These are phyloP conservation scores for Andrena marginata DNA, from an alignment of 2,888 invertebrate genomes.

Conservation along the genomic window DNA sequence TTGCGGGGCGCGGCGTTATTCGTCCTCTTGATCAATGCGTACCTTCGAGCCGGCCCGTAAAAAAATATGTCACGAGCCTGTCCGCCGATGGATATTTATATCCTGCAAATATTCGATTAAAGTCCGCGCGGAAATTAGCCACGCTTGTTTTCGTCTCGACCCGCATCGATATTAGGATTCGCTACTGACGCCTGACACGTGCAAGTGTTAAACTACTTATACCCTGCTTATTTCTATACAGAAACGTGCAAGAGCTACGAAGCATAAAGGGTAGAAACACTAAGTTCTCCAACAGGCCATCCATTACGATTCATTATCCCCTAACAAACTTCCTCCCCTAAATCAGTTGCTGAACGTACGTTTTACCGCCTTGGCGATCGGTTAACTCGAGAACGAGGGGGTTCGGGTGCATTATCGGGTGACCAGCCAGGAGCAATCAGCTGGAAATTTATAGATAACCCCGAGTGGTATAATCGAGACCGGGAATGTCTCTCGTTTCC, in stretches of 20 bases:
- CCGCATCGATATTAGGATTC: not conserved
- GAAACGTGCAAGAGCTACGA: not conserved
- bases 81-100: slow-evolving; percentile 17
- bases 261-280: not conserved
- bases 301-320: slow-evolving; percentile 10
- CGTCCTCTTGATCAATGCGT: slow-evolving; percentile 56
- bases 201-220: not conserved
- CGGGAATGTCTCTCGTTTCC: not conserved
- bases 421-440: slow-evolving; percentile 20
- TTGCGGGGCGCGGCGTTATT: slow-evolving; percentile 57
- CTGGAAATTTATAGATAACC: slow-evolving; percentile 48
- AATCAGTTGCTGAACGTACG: slow-evolving; percentile 14
- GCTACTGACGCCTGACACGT: not conserved
- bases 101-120: slow-evolving; percentile 8
- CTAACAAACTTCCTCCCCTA: slow-evolving; percentile 2
- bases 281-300: not conserved
- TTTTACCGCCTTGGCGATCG: slow-evolving; percentile 4
- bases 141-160: not conserved
- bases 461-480: slow-evolving; percentile 22
- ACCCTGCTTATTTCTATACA: not conserved
- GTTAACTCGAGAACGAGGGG: slow-evolving; percentile 16
- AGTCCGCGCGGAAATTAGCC: not conserved
- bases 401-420: slow-evolving; percentile 17
- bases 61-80: not conserved
- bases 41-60: slow-evolving; percentile 38